Base-by-base conservation (phyloP, 1,140 invertebrate genomes). In the Brachionus paranguensis region DNA sequence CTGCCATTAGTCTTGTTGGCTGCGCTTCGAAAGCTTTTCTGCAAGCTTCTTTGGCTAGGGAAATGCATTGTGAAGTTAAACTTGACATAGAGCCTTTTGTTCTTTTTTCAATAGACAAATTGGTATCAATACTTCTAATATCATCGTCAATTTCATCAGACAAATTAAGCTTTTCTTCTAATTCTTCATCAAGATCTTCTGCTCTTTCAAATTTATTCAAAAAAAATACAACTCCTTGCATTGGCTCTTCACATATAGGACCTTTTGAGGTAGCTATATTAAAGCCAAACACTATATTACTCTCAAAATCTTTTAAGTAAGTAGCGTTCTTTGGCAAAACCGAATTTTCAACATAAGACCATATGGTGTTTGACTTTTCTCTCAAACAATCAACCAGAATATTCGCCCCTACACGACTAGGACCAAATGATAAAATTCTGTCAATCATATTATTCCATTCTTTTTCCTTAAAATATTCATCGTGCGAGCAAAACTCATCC, bases 181-280 rank as follows among this genome's bases (percentile, higher is more conserved):
- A 53, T 37, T 79, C 76, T 11, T 33, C n/a, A 27, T 79, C 78
- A 8, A 81, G 24, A 24, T 68, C 33, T 33, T 79, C 78, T 27
- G 3, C 12, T 0, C 78, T 41, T 7, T 55, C 43, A 88, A 88
- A 86, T 93, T 93, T 87, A 84, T 96, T 93, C 2, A 98, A 91
- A 85, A 95, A 91, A 89, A 97, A 97, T 83, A 93, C 94, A 0
- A 98, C 94, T 1, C 96, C 96, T 91, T 94, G 94, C 93, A 98
- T 94, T 17, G 96, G 95, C 87, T 98, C 96, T 88, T 98, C 95
- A 90, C 96, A 98, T 20, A 98, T 88, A 4, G 96, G 95, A 4
- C 97, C 96, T 65, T 94, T 92, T 14, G 94, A 88, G 1, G 94
- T 94, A 0, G 95, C 95, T 87, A 98, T 88, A 91, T 98, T 95